These are phyloP conservation scores for Pseudochirops corinnae DNA, from an alignment of 2,797 vertebrate genomes.

Conservation along the genomic window DNA sequence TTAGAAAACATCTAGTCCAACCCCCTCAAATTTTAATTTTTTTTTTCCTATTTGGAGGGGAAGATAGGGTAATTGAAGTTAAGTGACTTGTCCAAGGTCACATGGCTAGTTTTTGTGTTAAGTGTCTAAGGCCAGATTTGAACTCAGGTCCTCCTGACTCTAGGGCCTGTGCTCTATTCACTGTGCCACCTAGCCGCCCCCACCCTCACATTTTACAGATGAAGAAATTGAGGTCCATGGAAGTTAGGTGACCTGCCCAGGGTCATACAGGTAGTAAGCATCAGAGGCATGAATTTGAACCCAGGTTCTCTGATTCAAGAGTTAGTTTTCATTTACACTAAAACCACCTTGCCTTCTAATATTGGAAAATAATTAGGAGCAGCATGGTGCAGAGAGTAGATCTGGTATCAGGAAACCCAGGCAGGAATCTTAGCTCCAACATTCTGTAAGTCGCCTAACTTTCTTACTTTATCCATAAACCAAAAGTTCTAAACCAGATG, in stretches of 20 bases:
- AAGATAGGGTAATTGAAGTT: too few species aligned
- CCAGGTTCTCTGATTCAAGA: background rate
- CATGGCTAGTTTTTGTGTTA: too few species aligned
- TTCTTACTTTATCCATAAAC: background rate
- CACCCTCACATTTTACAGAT: too few species aligned
- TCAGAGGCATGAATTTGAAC: background rate
- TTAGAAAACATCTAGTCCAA: background rate
- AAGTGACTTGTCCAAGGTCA: too few species aligned
- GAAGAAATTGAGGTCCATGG: background rate
- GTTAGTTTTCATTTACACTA: background rate
- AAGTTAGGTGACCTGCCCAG: background rate
- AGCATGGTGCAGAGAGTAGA: background rate
- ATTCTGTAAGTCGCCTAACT: background rate
- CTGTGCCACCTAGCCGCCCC: too few species aligned
- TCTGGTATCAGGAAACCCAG: background rate
- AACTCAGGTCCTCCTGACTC: too few species aligned
- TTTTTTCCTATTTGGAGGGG: too few species aligned
- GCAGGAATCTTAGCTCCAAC: background rate
- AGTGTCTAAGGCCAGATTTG: too few species aligned
- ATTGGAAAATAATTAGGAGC: background rate
- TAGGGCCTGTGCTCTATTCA: too few species aligned
- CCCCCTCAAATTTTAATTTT: background rate
- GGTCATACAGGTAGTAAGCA: background rate
- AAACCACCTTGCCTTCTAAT: background rate
- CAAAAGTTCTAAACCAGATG: background rate